Conservation (phyloP, 2,888 invertebrate species). For the Patella depressa region DNA sequence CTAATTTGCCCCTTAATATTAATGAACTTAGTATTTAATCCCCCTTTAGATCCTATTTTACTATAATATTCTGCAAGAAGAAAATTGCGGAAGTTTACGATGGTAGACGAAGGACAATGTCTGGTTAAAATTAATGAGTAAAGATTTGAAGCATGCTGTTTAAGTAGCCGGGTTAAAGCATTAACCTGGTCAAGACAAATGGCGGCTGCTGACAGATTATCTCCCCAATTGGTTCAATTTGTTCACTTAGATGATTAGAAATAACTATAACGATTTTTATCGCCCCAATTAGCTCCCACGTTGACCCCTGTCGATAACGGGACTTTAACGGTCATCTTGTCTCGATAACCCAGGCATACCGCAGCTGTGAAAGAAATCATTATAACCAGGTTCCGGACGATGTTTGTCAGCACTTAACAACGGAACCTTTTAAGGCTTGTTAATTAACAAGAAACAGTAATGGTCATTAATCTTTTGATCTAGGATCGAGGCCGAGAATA, state of each 20-base stretch:
- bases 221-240: conserved; percentile 4
- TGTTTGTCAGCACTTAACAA: conserved; percentile 8
- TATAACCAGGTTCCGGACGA: background rate
- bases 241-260: background rate
- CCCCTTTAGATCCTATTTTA: too few relatives aligned
- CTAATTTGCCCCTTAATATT: too few relatives aligned
- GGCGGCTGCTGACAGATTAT: background rate
- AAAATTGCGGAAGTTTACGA: too few relatives aligned
- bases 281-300: conserved; percentile 3
- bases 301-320: background rate
- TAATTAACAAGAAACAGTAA: conserved; percentile 3
- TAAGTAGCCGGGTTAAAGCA: too few relatives aligned
- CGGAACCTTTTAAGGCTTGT: background rate
- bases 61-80: too few relatives aligned
- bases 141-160: too few relatives aligned
- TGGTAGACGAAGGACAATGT: too few relatives aligned
- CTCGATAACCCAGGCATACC: background rate
- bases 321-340: background rate
- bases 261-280: background rate
- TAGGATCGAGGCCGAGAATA: too few relatives aligned
- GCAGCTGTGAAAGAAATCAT: background rate
- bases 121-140: too few relatives aligned
- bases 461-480: background rate
- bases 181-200: too few relatives aligned
- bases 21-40: too few relatives aligned